A percentile compares a stretch with the other conserved stretches of the same genome.
Conservation (phyloP, 2,888 invertebrate species). For the Unio pictorum region DNA sequence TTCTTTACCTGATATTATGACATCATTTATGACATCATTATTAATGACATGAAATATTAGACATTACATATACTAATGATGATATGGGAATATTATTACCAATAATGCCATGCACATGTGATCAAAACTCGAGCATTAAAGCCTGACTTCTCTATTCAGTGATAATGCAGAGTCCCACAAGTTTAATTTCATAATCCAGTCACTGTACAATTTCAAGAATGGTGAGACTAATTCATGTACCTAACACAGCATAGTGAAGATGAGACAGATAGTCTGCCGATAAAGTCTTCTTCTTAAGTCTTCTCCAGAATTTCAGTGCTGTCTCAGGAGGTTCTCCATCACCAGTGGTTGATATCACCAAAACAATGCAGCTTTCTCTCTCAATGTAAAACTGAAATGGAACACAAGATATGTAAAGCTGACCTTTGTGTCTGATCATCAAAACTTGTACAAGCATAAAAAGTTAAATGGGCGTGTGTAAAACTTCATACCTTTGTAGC, state of each 20-base stretch:
- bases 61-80: too few relatives aligned
- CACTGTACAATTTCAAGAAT: too few relatives aligned
- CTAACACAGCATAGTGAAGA: slow-evolving; percentile 73
- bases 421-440: neutral
- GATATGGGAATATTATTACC: too few relatives aligned
- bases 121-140: too few relatives aligned
- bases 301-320: slow-evolving; percentile 73
- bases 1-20: too few relatives aligned
- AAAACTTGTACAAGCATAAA: neutral
- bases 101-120: too few relatives aligned
- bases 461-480: neutral
- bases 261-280: slow-evolving; percentile 66
- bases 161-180: too few relatives aligned
- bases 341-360: slow-evolving; percentile 76
- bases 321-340: slow-evolving; percentile 77
- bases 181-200: too few relatives aligned
- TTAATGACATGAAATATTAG: too few relatives aligned
- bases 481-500: too few relatives aligned
- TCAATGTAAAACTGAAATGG: slow-evolving; percentile 65
- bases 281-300: slow-evolving; percentile 71
- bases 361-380: slow-evolving; percentile 69
- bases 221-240: slow-evolving; percentile 48
- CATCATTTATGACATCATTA: too few relatives aligned
- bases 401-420: neutral
- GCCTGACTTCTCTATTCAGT: too few relatives aligned